phyloP scores from a whole-genome alignment of 2,888 invertebrate species.

The Syritta pipiens region DNA sequence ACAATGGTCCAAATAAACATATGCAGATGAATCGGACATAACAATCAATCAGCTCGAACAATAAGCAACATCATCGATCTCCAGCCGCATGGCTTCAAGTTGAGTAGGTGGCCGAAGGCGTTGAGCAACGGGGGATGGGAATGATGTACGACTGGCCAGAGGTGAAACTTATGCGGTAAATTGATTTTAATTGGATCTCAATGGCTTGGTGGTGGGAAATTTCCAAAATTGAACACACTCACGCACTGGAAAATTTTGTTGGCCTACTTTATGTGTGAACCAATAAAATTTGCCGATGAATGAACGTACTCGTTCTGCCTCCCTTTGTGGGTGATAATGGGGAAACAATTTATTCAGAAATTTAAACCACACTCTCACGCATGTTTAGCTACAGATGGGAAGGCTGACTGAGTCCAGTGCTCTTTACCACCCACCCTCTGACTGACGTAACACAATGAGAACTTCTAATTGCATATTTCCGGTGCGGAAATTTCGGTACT shows the following conservation, averaged over 20 bases:
- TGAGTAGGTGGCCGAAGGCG: no score
- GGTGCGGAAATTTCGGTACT: conserved; percentile 22
- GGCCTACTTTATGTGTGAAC: conserved; percentile 13
- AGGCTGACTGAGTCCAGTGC: conserved; percentile 2
- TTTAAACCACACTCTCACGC: conserved; percentile 7
- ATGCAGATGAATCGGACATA: no score
- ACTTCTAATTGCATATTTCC: conserved; percentile 56
- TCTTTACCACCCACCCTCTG: no score
- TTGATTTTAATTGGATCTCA: conserved; percentile 48
- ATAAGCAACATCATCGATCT: no score
- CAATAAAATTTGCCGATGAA: neutral
- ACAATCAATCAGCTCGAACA: no score
- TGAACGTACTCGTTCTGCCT: neutral
- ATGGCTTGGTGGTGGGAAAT: conserved; percentile 44
- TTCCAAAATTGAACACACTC: no score
- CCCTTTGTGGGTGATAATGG: neutral
- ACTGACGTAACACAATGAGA: conserved; percentile 12
- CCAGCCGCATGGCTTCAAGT: no score
- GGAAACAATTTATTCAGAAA: conserved; percentile 45
- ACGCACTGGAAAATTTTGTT: conserved; percentile 27
- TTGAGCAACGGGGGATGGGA: no score
- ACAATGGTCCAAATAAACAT: no score
- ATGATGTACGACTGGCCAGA: no score
- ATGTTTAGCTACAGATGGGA: neutral
- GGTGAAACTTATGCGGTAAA: conserved; percentile 35